A percentile compares a stretch with the other conserved stretches of the same genome.
These are phyloP conservation scores for Bombyx huttoni DNA, from an alignment of 2,888 invertebrate genomes.

Conservation along the genomic window DNA sequence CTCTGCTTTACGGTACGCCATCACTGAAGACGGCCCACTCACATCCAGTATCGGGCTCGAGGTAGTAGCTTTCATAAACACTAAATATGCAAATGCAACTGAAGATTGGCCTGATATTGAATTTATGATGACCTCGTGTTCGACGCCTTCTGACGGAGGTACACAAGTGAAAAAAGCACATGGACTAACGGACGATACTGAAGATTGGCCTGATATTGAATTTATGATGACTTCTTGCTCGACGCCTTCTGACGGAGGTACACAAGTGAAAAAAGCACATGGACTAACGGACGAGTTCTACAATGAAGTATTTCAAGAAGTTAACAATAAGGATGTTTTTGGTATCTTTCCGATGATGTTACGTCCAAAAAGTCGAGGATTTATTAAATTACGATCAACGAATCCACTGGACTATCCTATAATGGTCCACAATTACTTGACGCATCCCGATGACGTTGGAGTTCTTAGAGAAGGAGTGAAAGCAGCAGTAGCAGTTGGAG, in stretches of 20 bases:
- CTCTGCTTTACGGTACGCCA: constrained; percentile 85
- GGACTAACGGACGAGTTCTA: constrained; percentile 87
- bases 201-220: constrained; percentile 94
- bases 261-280: constrained; percentile 84
- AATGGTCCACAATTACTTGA: constrained; percentile 92
- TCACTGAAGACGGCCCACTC: constrained; percentile 88
- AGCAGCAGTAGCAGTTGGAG: constrained; percentile 84
- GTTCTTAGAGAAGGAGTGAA: constrained; percentile 90
- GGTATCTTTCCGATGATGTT: constrained; percentile 92
- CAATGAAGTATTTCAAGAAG: constrained; percentile 79
- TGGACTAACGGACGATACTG: too few species aligned
- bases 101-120: constrained; percentile 95
- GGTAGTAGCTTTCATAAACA: constrained; percentile 89
- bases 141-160: constrained; percentile 88
- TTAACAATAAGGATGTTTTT: constrained; percentile 83
- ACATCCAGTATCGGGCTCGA: constrained; percentile 91
- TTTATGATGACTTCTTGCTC: constrained; percentile 90
- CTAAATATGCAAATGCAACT: constrained; percentile 87
- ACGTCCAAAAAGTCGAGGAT: constrained; percentile 88
- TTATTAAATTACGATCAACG: constrained; percentile 78
- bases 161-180: constrained; percentile 85
- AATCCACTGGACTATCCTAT: constrained; percentile 86
- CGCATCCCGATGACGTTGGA: constrained; percentile 87
- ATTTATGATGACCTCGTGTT: constrained; percentile 89
- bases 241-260: constrained; percentile 87